Conservation (phyloP, 2,888 invertebrate genomes). For the Nephrotoma appendiculata region DNA sequence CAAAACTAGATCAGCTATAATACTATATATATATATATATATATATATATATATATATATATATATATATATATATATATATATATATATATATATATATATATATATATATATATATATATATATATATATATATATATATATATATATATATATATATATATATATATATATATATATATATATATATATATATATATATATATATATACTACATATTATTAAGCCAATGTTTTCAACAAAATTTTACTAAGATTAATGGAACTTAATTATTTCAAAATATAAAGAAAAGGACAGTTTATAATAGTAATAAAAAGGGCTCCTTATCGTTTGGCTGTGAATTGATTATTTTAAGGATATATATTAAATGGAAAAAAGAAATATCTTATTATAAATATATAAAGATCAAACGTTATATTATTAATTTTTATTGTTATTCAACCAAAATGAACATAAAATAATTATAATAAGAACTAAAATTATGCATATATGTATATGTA, state of each 20-base stretch:
- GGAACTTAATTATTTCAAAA: background rate
- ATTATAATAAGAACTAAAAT: background rate
- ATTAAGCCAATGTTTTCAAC: background rate
- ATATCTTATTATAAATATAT: background rate
- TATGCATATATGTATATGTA: too few relatives aligned
- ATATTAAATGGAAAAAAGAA: conserved; percentile 1
- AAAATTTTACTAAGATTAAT: background rate
- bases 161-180: too few relatives aligned
- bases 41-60: too few relatives aligned
- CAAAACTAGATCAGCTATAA: background rate
- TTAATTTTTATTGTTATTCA: background rate
- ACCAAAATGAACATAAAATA: background rate
- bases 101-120: too few relatives aligned
- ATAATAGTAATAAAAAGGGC: conserved; percentile 8
- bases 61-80: too few relatives aligned
- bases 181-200: too few relatives aligned
- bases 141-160: too few relatives aligned
- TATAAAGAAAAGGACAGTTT: background rate
- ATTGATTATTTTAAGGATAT: conserved; percentile 14
- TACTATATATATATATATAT: background rate
- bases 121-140: too few relatives aligned
- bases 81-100: too few relatives aligned
- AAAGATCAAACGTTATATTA: background rate
- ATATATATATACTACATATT: background rate
- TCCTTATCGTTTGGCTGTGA: conserved; percentile 17